Evolutionary conservation across 2,797 vertebrate genomes (phyloP).

Genomic region (Rousettus madagascariensis): DNA sequence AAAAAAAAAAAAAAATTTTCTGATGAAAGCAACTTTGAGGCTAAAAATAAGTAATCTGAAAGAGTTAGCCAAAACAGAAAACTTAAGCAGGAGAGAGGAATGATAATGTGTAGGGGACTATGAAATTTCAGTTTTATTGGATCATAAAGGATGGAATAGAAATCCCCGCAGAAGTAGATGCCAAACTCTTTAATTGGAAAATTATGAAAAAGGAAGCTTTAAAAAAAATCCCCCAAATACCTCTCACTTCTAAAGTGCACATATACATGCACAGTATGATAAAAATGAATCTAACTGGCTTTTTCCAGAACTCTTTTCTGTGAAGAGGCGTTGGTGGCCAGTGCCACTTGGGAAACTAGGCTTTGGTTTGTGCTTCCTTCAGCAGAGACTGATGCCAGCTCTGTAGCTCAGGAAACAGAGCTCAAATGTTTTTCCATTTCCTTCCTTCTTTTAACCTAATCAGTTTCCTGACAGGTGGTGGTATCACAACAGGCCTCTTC

Average conservation of each 20-base stretch:
- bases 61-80: not conserved
- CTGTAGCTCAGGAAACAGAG: not conserved
- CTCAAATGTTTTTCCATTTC: not conserved
- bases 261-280: not conserved
- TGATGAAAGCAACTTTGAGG: not conserved
- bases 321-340: not conserved
- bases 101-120: fast-evolving
- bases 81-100: not conserved
- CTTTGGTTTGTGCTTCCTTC: not conserved
- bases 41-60: not conserved
- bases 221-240: not conserved
- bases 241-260: not conserved
- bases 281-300: not conserved
- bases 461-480: not conserved
- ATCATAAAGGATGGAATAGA: not conserved
- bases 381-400: not conserved
- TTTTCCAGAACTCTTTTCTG: not conserved
- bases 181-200: not conserved
- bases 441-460: not conserved
- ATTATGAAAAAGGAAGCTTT: not conserved
- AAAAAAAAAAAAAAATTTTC: not conserved
- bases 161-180: not conserved
- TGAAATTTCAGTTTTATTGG: not conserved
- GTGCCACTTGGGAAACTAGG: not conserved
- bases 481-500: not conserved